Percentiles rank a stretch among this genome's conserved stretches.
These are phyloP conservation scores for Cinara cedri DNA, from an alignment of 2,888 invertebrate genomes.

Conservation along the genomic window DNA sequence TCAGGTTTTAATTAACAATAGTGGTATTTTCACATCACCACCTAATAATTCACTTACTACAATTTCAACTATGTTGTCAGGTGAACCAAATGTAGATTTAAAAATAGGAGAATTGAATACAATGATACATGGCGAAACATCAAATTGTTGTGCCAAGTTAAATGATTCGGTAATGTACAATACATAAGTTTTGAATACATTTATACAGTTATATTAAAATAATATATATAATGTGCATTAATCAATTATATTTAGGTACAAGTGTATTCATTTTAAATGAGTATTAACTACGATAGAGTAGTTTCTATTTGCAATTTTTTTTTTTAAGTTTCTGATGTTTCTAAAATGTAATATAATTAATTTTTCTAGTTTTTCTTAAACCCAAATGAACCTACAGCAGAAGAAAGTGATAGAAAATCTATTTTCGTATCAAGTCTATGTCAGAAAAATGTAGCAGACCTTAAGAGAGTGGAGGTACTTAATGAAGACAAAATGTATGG, in stretches of 20 bases:
- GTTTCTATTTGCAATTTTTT: no score
- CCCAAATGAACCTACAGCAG: background rate
- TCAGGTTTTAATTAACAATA: background rate
- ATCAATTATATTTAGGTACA: background rate
- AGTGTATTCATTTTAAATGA: background rate
- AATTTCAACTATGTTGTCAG: background rate
- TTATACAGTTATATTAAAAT: background rate
- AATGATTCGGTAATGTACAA: background rate
- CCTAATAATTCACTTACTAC: background rate
- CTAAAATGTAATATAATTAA: background rate
- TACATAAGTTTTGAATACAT: background rate
- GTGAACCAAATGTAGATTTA: background rate
- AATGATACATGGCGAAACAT: no score
- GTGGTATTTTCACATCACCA: background rate
- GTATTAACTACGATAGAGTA: no score
- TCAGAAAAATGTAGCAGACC: no score
- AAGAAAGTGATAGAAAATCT: background rate
- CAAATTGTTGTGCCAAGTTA: background rate
- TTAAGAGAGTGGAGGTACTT: background rate
- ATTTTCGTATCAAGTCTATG: no score
- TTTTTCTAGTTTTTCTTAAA: background rate
- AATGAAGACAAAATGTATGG: constrained; percentile 13
- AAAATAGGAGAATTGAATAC: background rate
- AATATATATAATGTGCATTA: background rate
- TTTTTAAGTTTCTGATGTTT: no score